A percentile compares a stretch with the other conserved stretches of the same genome.
phyloP scores from a whole-genome alignment of 2,113 vertebrate species.

The Carettochelys insculpta region DNA sequence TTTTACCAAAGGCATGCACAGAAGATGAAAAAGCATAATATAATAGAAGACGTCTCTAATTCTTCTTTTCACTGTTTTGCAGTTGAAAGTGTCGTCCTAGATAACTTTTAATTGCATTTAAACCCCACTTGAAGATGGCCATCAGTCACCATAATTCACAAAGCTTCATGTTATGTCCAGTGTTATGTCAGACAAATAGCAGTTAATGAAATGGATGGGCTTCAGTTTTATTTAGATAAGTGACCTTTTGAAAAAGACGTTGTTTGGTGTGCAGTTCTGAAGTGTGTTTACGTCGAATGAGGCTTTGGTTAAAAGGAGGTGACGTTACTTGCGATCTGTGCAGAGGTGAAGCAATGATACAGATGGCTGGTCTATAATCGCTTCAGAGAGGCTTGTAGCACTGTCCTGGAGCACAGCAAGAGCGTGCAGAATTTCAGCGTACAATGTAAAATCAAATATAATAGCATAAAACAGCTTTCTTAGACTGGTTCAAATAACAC shows the following conservation, averaged over 20 bases:
- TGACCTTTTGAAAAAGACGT: slow-evolving; percentile 62
- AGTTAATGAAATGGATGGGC: slow-evolving; percentile 43
- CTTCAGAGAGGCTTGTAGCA: slow-evolving; percentile 52
- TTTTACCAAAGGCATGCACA: neutral
- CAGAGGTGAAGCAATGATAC: slow-evolving; percentile 65
- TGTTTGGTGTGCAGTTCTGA: slow-evolving; percentile 43
- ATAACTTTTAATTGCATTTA: neutral
- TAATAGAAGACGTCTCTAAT: slow-evolving; percentile 20
- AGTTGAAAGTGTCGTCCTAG: neutral
- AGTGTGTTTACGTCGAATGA: slow-evolving; percentile 67
- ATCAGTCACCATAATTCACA: neutral
- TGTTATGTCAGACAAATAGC: slow-evolving; percentile 49
- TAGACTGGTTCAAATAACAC: slow-evolving; percentile 30
- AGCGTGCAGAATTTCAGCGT: slow-evolving; percentile 29
- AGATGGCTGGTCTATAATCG: slow-evolving; percentile 60
- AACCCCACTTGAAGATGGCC: neutral
- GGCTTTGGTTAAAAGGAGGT: slow-evolving; percentile 56
- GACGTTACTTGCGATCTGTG: slow-evolving; percentile 41
- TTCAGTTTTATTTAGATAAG: slow-evolving; percentile 52
- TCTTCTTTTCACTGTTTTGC: neutral
- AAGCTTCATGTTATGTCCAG: neutral
- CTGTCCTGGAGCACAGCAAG: slow-evolving; percentile 30
- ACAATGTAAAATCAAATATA: slow-evolving; percentile 59
- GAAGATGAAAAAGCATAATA: neutral
- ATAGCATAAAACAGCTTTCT: slow-evolving; percentile 29